phyloP scores from a whole-genome alignment of 2,888 invertebrate species.

The Cosmia trapezina region DNA sequence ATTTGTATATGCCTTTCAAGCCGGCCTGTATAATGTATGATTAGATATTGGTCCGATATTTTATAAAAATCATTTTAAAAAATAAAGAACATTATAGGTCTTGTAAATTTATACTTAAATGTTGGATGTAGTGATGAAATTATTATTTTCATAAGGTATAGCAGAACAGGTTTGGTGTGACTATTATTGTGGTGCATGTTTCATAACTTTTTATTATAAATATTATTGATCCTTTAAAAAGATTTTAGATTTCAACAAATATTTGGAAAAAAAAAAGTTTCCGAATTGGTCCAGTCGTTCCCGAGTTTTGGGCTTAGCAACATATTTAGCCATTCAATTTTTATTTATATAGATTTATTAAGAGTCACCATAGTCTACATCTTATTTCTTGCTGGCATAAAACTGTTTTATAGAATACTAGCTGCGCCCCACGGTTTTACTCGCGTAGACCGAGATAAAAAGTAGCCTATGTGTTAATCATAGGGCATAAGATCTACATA shows the following conservation, averaged over 20 bases:
- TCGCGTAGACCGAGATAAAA: too few relatives aligned
- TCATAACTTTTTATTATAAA: neutral
- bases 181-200: slow-evolving; percentile 13
- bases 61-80: slow-evolving; percentile 5
- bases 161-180: neutral
- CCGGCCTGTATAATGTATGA: slow-evolving; percentile 8
- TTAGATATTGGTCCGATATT: slow-evolving; percentile 10
- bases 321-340: too few relatives aligned
- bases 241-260: too few relatives aligned
- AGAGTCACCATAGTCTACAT: neutral
- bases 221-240: neutral
- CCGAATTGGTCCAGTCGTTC: too few relatives aligned
- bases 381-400: neutral
- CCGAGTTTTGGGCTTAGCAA: too few relatives aligned
- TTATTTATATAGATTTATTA: too few relatives aligned
- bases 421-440: too few relatives aligned
- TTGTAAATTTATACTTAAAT: slow-evolving; percentile 11
- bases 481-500: too few relatives aligned
- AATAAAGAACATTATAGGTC: slow-evolving; percentile 8
- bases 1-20: neutral
- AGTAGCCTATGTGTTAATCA: too few relatives aligned
- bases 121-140: slow-evolving; percentile 8
- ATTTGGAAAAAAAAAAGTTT: too few relatives aligned
- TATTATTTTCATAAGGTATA: slow-evolving; percentile 3
- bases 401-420: neutral